Evolutionary conservation across 2,888 invertebrate genomes (phyloP).

Genomic region (Gortyna flavago): DNA sequence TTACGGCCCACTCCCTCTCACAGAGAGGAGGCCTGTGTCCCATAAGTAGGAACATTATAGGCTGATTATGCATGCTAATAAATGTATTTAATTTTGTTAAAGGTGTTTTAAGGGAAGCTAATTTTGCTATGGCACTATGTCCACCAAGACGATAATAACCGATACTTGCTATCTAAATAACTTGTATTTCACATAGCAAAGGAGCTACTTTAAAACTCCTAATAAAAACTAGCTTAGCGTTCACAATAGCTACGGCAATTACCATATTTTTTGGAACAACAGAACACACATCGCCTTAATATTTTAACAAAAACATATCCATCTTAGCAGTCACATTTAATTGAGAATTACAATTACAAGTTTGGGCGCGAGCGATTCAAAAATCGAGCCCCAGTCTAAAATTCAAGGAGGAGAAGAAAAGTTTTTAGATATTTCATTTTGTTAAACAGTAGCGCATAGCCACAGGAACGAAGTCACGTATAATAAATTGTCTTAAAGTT

Average conservation of each 20-base stretch:
- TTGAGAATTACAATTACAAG: slow-evolving; percentile 23
- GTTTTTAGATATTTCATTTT: slow-evolving; percentile 75
- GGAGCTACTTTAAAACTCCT: too few relatives aligned
- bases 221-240: too few relatives aligned
- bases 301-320: slow-evolving; percentile 22
- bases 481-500: slow-evolving; percentile 80
- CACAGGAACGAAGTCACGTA: slow-evolving; percentile 71
- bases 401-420: slow-evolving; percentile 45
- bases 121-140: not conserved
- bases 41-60: not conserved
- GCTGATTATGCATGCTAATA: not conserved
- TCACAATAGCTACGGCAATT: not conserved
- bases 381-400: slow-evolving; percentile 44
- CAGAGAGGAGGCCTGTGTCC: not conserved
- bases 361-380: slow-evolving; percentile 27
- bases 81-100: not conserved
- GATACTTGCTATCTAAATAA: not conserved
- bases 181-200: not conserved
- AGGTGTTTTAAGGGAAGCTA: not conserved
- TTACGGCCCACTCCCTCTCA: not conserved
- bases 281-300: not conserved
- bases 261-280: not conserved
- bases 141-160: not conserved
- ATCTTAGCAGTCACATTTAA: slow-evolving; percentile 12
- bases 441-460: slow-evolving; percentile 78